Conservation (phyloP, 2,113 vertebrate genomes). For the Lethenteron camtschaticum region DNA sequence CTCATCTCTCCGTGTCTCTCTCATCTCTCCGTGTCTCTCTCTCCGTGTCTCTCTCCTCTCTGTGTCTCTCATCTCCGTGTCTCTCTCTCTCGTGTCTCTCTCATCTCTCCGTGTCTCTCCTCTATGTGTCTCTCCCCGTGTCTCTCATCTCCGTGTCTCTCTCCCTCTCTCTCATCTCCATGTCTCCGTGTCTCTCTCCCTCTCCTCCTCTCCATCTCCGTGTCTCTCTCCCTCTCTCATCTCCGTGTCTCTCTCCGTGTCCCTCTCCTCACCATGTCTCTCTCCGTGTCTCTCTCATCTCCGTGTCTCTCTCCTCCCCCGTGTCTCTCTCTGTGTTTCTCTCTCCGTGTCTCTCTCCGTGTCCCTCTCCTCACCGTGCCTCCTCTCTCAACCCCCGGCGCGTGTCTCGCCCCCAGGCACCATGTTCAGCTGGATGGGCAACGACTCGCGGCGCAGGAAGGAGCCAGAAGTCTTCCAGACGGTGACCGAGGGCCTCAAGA, state of each 20-base stretch:
- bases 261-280: neutral
- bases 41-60: slow-evolving; percentile 3
- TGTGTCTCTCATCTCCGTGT: slow-evolving; percentile 11
- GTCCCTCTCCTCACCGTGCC: slow-evolving; percentile 9
- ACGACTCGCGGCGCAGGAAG: slow-evolving; percentile 31
- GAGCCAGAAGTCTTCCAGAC: slow-evolving; percentile 52
- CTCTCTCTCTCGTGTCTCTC: too few species aligned
- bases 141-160: too few species aligned
- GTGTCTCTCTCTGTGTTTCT: slow-evolving; percentile 16
- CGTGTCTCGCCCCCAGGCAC: slow-evolving; percentile 17
- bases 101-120: neutral
- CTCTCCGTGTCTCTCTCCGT: slow-evolving; percentile 8
- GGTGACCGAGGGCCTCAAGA: slow-evolving; percentile 53
- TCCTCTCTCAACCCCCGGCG: slow-evolving; percentile 10
- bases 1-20: too few species aligned
- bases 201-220: too few species aligned
- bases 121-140: slow-evolving; percentile 5
- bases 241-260: slow-evolving; percentile 13
- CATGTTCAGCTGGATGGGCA: slow-evolving; percentile 71
- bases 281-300: slow-evolving; percentile 12
- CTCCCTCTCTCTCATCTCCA: neutral
- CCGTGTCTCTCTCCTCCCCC: too few species aligned
- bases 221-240: slow-evolving; percentile 5
- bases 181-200: neutral
- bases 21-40: too few species aligned